Percentiles rank a stretch among this genome's conserved stretches.
These are phyloP conservation scores for Chiloscyllium punctatum DNA, from an alignment of 2,797 vertebrate species.

Conservation along the genomic window DNA sequence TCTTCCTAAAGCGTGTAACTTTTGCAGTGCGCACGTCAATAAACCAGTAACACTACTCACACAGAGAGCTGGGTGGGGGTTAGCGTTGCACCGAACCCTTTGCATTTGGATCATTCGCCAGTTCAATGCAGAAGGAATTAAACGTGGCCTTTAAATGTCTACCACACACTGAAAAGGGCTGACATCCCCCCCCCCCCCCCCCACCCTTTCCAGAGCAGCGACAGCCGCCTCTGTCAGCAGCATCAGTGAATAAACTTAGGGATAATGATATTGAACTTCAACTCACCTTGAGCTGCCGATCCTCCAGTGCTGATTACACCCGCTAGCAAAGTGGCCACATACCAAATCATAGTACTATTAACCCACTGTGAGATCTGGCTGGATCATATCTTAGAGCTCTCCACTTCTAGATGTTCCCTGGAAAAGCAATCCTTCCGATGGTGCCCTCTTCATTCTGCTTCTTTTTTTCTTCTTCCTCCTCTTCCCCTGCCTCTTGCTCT, in stretches of 20 bases:
- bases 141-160: neutral
- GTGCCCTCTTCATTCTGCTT: conserved; percentile 58
- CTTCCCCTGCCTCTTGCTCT: conserved; percentile 51
- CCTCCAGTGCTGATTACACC: conserved; percentile 92
- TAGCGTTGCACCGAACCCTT: neutral
- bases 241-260: conserved; percentile 27
- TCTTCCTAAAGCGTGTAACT: neutral
- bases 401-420: conserved; percentile 43
- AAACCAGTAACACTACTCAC: neutral
- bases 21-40: neutral
- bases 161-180: neutral
- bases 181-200: neutral
- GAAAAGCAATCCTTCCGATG: conserved; percentile 51
- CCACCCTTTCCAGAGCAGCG: conserved; percentile 3
- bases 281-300: conserved; percentile 97
- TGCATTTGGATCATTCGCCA: neutral
- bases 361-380: conserved; percentile 66
- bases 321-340: conserved; percentile 99
- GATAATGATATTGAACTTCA: conserved; percentile 62
- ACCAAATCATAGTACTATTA: conserved; percentile 96
- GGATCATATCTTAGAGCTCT: conserved; percentile 82
- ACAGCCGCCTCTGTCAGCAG: conserved; percentile 1
- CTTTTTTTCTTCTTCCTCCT: conserved; percentile 63
- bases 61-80: too few species aligned
- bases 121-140: neutral